Conservation (phyloP, 2,113 vertebrate species). For the Oophaga pumilio region DNA sequence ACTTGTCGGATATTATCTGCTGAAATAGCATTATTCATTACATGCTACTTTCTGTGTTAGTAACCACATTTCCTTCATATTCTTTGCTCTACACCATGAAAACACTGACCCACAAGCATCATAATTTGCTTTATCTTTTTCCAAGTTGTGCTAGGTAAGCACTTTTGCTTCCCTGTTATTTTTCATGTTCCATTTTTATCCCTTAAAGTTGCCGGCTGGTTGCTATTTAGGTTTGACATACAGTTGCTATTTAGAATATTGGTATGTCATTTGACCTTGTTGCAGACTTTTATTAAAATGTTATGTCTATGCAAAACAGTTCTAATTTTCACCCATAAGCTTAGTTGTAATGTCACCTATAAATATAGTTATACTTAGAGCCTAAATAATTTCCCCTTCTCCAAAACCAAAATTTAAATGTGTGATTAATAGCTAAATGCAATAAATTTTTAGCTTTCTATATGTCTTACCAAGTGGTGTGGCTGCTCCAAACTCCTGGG, state of each 20-base stretch:
- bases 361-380: neutral
- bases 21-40: conserved; percentile 27
- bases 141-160: conserved; percentile 10
- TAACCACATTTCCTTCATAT: conserved; percentile 31
- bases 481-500: no score
- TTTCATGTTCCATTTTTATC: conserved; percentile 36
- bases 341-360: neutral
- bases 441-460: neutral
- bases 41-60: conserved; percentile 16
- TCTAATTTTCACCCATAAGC: neutral
- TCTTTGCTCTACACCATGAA: conserved; percentile 8
- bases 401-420: neutral
- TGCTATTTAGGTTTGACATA: neutral
- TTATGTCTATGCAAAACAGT: neutral
- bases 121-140: conserved; percentile 35
- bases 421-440: neutral
- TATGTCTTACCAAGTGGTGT: no score
- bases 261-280: neutral
- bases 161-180: conserved; percentile 37
- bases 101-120: conserved; percentile 14
- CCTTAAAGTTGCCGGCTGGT: conserved; percentile 3
- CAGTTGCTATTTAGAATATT: conserved; percentile 5
- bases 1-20: neutral
- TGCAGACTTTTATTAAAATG: neutral
- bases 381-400: neutral